Conservation (phyloP, 2,888 invertebrate genomes). For the Autographa pulchrina region DNA sequence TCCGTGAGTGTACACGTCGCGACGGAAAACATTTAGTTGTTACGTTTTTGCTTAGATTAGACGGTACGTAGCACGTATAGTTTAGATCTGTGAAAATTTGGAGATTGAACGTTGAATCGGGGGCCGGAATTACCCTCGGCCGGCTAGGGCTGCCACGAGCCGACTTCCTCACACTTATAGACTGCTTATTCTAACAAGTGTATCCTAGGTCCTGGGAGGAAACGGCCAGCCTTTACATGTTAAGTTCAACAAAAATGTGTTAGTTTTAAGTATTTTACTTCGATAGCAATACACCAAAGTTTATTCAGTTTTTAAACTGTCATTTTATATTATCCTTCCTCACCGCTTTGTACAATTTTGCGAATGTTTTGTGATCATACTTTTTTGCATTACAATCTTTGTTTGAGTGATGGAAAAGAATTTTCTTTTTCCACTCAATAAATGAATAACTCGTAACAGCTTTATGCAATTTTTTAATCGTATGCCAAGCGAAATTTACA, state of each 20-base stretch:
- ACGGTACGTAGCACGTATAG: conserved; percentile 52
- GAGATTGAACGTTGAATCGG: no score
- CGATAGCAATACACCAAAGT: conserved; percentile 38
- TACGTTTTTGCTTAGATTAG: conserved; percentile 43
- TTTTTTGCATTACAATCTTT: neutral
- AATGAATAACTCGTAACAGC: conserved; percentile 17
- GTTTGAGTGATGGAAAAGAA: conserved; percentile 22
- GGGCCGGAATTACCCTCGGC: no score
- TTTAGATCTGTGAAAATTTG: conserved; percentile 39
- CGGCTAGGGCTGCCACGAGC: no score
- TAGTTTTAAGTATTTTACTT: conserved; percentile 9
- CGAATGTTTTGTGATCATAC: conserved; percentile 3
- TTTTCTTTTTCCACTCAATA: conserved; percentile 10
- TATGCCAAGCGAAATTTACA: conserved; percentile 52
- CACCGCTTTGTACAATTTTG: neutral
- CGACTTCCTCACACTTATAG: no score
- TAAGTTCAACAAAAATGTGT: conserved; percentile 14
- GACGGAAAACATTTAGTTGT: no score
- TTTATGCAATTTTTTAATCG: conserved; percentile 41
- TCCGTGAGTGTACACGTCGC: no score
- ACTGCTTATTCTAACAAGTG: no score
- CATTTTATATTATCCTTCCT: neutral
- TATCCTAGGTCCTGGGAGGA: neutral
- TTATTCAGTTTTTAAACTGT: neutral
- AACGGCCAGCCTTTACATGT: neutral